Percentiles rank a stretch among this genome's conserved stretches.
These are phyloP conservation scores for Hypotaenidia okinawae DNA, from an alignment of 2,797 vertebrate genomes.

Conservation along the genomic window DNA sequence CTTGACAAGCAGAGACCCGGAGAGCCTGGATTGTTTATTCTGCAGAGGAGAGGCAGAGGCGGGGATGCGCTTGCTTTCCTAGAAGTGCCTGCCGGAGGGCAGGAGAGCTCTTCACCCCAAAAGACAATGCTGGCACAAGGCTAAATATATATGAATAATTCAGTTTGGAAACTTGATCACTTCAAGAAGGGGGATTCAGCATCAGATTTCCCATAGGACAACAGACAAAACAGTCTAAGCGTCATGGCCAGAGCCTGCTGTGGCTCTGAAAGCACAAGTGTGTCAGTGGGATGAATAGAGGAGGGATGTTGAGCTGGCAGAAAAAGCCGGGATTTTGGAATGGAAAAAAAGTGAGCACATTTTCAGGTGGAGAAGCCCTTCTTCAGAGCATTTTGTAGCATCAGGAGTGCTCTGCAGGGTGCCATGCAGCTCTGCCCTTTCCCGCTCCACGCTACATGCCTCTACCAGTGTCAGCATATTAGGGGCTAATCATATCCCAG, in stretches of 20 bases:
- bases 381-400: background rate
- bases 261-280: background rate
- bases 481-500: background rate
- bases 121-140: slow-evolving; percentile 28
- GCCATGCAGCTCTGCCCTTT: background rate
- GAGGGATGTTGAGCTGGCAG: background rate
- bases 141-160: background rate
- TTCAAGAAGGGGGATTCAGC: background rate
- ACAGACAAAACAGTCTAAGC: background rate
- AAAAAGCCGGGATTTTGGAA: background rate
- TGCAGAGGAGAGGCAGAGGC: background rate
- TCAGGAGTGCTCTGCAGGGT: background rate
- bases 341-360: accelerated
- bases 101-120: background rate
- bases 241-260: background rate
- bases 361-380: background rate
- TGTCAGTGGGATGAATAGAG: background rate
- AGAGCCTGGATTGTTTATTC: background rate
- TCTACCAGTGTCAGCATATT: background rate
- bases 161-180: background rate
- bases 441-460: accelerated
- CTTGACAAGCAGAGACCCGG: background rate
- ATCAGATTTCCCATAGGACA: background rate
- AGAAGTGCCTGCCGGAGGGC: background rate
- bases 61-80: background rate